Evolutionary conservation across 2,113 vertebrate genomes (phyloP).

Genomic region (Eleginops maclovinus): DNA sequence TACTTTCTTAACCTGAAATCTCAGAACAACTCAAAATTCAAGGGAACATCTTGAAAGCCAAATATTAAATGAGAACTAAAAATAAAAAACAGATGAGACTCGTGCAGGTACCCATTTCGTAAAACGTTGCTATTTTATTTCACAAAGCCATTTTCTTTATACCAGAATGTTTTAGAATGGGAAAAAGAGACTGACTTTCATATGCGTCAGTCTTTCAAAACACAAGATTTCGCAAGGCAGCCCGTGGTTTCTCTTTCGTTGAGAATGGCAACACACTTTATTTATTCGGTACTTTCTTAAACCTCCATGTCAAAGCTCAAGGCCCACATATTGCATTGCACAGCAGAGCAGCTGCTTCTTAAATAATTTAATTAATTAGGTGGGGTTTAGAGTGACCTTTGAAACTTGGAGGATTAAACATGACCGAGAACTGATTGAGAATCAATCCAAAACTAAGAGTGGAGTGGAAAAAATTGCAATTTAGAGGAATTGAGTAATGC

Average conservation of each 20-base stretch:
- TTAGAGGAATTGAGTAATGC: slow-evolving; percentile 25
- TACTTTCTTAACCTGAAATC: not conserved
- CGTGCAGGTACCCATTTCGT: not conserved
- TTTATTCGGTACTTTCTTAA: slow-evolving; percentile 52
- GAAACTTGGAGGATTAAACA: slow-evolving; percentile 68
- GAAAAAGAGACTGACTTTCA: slow-evolving; percentile 45
- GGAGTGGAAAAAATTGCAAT: slow-evolving; percentile 10
- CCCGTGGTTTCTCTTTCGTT: slow-evolving; percentile 36
- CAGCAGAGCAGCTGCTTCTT: slow-evolving; percentile 52
- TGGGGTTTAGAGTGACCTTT: slow-evolving; percentile 77
- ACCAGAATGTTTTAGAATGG: not conserved
- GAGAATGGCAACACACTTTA: slow-evolving; percentile 53
- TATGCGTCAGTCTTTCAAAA: slow-evolving; percentile 57
- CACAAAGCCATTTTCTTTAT: slow-evolving; percentile 13
- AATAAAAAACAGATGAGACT: not conserved
- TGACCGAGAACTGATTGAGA: slow-evolving; percentile 62
- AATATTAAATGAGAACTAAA: not conserved
- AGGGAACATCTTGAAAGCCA: not conserved
- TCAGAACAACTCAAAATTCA: not conserved
- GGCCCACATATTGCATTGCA: slow-evolving; percentile 55
- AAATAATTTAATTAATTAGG: slow-evolving; percentile 76
- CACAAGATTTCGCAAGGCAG: slow-evolving; percentile 45
- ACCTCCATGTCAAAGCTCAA: slow-evolving; percentile 70
- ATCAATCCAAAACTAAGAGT: slow-evolving; percentile 49
- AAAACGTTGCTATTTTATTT: slow-evolving; percentile 5